phyloP scores from a whole-genome alignment of 2,888 invertebrate species.

The Thecocarcelia acutangulata region DNA sequence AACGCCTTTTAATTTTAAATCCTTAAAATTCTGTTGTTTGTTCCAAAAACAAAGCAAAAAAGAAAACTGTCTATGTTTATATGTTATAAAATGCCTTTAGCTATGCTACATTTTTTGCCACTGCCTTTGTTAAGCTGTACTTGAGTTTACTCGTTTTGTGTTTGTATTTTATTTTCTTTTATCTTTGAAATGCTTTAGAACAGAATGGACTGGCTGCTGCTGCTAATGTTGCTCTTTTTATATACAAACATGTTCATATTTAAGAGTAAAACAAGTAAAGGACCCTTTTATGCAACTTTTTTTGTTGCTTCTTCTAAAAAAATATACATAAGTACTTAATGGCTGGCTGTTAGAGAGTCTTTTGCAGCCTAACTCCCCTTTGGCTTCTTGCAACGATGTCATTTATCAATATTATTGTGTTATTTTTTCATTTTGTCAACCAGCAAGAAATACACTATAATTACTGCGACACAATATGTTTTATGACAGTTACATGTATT shows the following conservation, averaged over 20 bases:
- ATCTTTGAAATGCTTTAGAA: slow-evolving; percentile 30
- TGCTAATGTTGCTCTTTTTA: slow-evolving; percentile 57
- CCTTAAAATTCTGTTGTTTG: neutral
- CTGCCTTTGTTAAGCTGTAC: slow-evolving; percentile 45
- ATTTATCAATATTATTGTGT: slow-evolving; percentile 58
- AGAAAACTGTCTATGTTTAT: neutral
- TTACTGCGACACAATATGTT: slow-evolving; percentile 66
- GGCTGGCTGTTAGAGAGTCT: slow-evolving; percentile 14
- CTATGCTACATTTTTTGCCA: slow-evolving; percentile 33
- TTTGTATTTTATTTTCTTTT: neutral
- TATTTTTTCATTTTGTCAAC: neutral
- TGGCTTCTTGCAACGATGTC: slow-evolving; percentile 22
- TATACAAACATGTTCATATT: slow-evolving; percentile 2
- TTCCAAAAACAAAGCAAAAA: too few relatives aligned
- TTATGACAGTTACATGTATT: slow-evolving; percentile 52
- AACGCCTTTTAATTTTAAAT: slow-evolving; percentile 58
- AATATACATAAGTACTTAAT: slow-evolving; percentile 24
- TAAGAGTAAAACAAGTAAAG: slow-evolving; percentile 22
- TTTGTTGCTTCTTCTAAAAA: slow-evolving; percentile 7
- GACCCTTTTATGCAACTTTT: slow-evolving; percentile 14
- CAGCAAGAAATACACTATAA: slow-evolving; percentile 35
- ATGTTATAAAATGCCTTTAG: slow-evolving; percentile 44
- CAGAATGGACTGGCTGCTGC: slow-evolving; percentile 8
- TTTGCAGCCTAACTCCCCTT: slow-evolving; percentile 22
- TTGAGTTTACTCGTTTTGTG: slow-evolving; percentile 18